A percentile compares a stretch with the other conserved stretches of the same genome.
phyloP scores from a whole-genome alignment of 2,113 vertebrate species.

The Physeter macrocephalus region DNA sequence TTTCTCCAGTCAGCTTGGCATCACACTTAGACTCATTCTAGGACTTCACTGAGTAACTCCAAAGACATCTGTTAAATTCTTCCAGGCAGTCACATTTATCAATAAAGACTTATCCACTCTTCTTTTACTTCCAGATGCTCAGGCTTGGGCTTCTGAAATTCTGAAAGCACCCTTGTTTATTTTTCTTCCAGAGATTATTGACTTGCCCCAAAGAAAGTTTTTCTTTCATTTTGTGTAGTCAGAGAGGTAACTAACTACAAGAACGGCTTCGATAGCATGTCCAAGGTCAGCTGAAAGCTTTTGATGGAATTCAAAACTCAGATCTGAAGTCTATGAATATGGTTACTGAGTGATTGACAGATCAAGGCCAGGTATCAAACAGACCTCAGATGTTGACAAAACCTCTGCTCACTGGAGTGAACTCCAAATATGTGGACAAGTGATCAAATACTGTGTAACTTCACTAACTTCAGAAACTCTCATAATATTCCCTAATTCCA shows the following conservation, averaged over 20 bases:
- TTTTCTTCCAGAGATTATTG: background rate
- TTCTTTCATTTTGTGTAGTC: background rate
- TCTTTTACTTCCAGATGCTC: background rate
- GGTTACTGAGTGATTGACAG: constrained; percentile 13
- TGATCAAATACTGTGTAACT: constrained; percentile 1
- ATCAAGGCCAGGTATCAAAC: background rate
- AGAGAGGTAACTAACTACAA: background rate
- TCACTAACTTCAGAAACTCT: constrained; percentile 51
- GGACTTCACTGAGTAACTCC: background rate
- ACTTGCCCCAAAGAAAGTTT: background rate
- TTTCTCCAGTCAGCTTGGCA: background rate
- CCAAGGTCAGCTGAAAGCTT: background rate
- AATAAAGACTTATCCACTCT: background rate
- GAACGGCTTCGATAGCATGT: background rate
- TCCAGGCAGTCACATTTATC: background rate
- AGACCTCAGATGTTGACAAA: constrained; percentile 19
- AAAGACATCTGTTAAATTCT: background rate
- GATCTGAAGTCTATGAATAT: background rate
- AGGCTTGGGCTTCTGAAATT: background rate
- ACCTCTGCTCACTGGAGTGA: background rate
- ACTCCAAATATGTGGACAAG: background rate
- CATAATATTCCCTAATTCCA: constrained; percentile 33
- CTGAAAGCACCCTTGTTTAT: background rate
- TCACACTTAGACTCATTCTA: background rate
- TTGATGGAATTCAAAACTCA: background rate